Percentiles rank a stretch among this genome's conserved stretches.
phyloP scores from a whole-genome alignment of 2,888 invertebrate species.

The Lochmaea crataegi region DNA sequence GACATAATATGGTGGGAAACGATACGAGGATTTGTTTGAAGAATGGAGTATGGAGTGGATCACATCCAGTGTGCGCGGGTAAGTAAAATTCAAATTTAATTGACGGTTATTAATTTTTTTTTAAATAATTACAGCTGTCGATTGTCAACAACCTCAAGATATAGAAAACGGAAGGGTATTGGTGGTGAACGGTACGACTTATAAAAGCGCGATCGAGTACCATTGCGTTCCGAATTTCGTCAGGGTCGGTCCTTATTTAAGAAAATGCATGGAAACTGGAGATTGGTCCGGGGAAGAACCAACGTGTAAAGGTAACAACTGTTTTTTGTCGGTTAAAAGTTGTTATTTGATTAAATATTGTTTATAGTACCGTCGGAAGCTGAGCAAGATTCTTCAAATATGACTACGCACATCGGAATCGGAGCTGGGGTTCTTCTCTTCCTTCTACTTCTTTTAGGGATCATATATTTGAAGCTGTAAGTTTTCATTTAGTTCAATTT shows the following conservation, averaged over 20 bases:
- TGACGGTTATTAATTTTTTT: not conserved
- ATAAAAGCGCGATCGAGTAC: conserved; percentile 88
- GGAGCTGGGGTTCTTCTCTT: conserved; percentile 86
- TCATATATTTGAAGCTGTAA: conserved; percentile 86
- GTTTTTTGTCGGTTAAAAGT: not conserved
- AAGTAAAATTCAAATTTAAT: conserved; percentile 58
- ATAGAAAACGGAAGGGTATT: conserved; percentile 90
- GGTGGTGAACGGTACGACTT: conserved; percentile 86
- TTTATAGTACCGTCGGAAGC: conserved; percentile 72
- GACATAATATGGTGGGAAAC: conserved; percentile 83
- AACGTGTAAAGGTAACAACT: conserved; percentile 75
- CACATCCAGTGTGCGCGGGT: conserved; percentile 84
- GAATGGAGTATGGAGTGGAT: conserved; percentile 85
- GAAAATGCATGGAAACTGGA: conserved; percentile 87
- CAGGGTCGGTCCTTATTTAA: conserved; percentile 82
- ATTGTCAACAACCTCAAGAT: conserved; percentile 82
- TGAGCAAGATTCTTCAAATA: conserved; percentile 76
- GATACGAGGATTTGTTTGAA: conserved; percentile 80
- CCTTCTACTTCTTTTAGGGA: conserved; percentile 79
- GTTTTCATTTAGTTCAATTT: conserved; percentile 69
- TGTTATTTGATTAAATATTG: conserved; percentile 15
- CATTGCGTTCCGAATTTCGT: conserved; percentile 89
- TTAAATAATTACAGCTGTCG: conserved; percentile 73
- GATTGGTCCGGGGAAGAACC: conserved; percentile 91
- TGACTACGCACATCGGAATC: conserved; percentile 86